Base-by-base conservation (phyloP, 2,113 vertebrate genomes). In the Ivindomyrus marchei region DNA sequence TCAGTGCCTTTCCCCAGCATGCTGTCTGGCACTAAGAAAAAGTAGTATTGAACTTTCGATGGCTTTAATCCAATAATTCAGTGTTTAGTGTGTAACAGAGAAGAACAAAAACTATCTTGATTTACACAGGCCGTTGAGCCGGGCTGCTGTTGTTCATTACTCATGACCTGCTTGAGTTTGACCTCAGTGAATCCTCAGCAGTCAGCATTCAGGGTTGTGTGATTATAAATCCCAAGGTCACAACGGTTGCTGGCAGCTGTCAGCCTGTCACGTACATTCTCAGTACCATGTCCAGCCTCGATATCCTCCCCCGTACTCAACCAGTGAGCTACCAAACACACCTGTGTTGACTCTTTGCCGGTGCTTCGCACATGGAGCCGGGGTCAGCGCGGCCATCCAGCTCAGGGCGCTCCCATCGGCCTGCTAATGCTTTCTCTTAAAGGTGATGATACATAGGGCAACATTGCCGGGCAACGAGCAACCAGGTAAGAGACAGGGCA, bases 301-400 rank as follows among this genome's bases (percentile, higher is more conserved):
- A 46, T 47, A 31, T n/a, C n/a, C 17, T 52, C 9, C 45, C 46
- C 49, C 6, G 3, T 52, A 13, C 11, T 6, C 47, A 47, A 17
- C 8, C 85, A 4, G 56, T 27, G 56, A n/a, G 21, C 52, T 56
- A 17, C 85, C 87, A 58, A 90, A 89, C 58, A 49, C 91, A 91
- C 70, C 91, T 92, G 90, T 91, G 90, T 92, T 53, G 89, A 90
- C 86, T 84, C 42, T 85, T 24, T 42, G 77, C 53, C 62, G 74
- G n/a, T 3, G 85, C 90, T 89, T 50, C 53, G 21, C 77, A 45
- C 52, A 42, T 24, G 46, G 8, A n/a, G 47, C 62, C 46, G 70
- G 88, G 77, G 62, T n/a, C 58, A 66, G n/a, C 7, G 7, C 7
- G 24, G 24, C n/a, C 58, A 66, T 3, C 10, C 27, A 27, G 62